Conservation (phyloP, 2,113 vertebrate species). For the Brachionichthys hirsutus region DNA sequence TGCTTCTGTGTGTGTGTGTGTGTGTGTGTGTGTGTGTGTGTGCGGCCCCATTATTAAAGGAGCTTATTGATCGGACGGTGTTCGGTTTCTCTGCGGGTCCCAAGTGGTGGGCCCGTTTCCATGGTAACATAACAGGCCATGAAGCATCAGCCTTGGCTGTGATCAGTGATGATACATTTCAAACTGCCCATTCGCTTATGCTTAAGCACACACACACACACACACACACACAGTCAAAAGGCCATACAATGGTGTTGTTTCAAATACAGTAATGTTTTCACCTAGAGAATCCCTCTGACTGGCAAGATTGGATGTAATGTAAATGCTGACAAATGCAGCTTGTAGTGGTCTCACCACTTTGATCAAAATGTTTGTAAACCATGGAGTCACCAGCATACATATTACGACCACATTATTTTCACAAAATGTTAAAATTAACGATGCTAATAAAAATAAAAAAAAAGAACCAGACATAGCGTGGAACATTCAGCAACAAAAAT, state of each 20-base stretch:
- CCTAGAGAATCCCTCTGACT: conserved; percentile 5
- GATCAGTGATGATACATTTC: conserved; percentile 61
- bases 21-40: conserved; percentile 23
- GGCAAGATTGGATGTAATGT: neutral
- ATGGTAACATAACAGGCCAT: conserved; percentile 69
- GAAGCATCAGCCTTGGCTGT: conserved; percentile 67
- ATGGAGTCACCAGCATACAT: too few relatives aligned
- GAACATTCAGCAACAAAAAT: too few relatives aligned
- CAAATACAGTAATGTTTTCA: conserved; percentile 12
- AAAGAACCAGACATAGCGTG: too few relatives aligned
- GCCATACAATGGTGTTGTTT: conserved; percentile 44
- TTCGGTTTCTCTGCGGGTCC: conserved; percentile 66
- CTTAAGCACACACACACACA: neutral
- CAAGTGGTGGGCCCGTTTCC: conserved; percentile 63
- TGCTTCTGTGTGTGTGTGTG: conserved; percentile 16
- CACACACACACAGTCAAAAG: conserved; percentile 8
- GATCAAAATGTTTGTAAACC: too few relatives aligned
- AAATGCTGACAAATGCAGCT: neutral
- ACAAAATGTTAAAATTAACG: too few relatives aligned
- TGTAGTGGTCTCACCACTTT: too few relatives aligned
- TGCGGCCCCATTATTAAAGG: conserved; percentile 54
- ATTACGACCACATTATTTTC: too few relatives aligned
- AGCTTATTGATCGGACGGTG: conserved; percentile 73
- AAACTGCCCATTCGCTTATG: neutral
- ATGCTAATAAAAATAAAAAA: too few relatives aligned